Evolutionary conservation across 2,797 vertebrate species (phyloP), one percentile per base, ranked within the genome.

Genomic region (Brachymystax lenok): DNA sequence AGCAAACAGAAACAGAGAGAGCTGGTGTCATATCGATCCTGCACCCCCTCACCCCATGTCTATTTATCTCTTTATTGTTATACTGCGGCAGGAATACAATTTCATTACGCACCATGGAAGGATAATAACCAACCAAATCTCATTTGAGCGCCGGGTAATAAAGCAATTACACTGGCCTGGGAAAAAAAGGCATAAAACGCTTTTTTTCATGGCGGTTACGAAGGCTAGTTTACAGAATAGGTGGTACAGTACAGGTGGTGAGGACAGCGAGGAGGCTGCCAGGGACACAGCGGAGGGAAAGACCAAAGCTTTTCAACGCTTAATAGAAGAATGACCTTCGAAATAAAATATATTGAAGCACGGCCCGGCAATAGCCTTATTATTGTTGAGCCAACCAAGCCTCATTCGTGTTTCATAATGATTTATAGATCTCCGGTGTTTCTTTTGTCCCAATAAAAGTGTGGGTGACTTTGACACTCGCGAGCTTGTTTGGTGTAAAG

Each of bases 91-190:
- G 87, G 89, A 27, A 90, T 94, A 92, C 90, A 92, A 93, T 93
- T 94, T 94, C 90, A 92, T 90, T 93, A 88, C 76, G 81, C 89
- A 85, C 89, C 50, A 73, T 89, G 89, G 89, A 93, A 88, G 89
- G 75, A 83, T 94, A 93, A 92, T 92, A 91, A 85, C 83, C 81
- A 89, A 89, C 84, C 93, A 83, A 92, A 94, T 92, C 94, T 92
- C 89, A 90, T 92, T 90, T 91, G 83, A 80, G 89, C 86, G 89
- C 82, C 78, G 21, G 74, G 84, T 81, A 79, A 91, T 92, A 92
- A 92, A 92, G 87, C 82, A 90, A 84, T 78, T 78, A 82, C 35
- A 77, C 88, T 83, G 82, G 85, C 59, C 33, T 0, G 88, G 88
- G 24, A 24, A 24, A 67, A 67, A 19, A 35, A 16, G 17, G 28